Conservation (phyloP, 1,140 invertebrate species). For the Rhopalosiphum padi region DNA sequence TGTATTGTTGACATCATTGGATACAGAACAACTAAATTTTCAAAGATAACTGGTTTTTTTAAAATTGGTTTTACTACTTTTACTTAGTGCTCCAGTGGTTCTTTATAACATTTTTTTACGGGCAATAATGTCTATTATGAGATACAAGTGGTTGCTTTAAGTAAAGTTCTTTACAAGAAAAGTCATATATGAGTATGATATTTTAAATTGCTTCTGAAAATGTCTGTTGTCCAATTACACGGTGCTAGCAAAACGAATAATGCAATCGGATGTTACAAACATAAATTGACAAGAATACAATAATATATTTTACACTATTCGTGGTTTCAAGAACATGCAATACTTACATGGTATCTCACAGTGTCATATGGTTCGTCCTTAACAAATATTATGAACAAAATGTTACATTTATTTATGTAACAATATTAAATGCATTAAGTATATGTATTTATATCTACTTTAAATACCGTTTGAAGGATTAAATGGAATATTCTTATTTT, state of each 20-base stretch:
- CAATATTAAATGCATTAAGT: too few species aligned
- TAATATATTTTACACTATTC: background rate
- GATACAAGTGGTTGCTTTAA: background rate
- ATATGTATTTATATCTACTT: background rate
- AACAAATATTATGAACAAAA: too few species aligned
- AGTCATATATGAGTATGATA: background rate
- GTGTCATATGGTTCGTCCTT: background rate
- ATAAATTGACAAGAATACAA: background rate
- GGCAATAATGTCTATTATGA: background rate
- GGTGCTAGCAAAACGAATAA: background rate
- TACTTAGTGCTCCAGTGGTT: background rate
- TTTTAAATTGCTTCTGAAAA: background rate
- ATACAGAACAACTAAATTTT: too few species aligned
- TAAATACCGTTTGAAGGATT: too few species aligned
- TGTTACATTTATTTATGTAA: too few species aligned
- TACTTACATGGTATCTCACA: background rate
- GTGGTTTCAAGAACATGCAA: background rate
- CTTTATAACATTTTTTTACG: background rate
- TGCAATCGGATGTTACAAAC: background rate
- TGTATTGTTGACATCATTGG: background rate
- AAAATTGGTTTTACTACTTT: too few species aligned
- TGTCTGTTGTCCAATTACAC: background rate
- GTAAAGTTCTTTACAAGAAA: too few species aligned
- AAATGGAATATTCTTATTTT: too few species aligned
- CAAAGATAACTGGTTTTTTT: background rate